Evolutionary conservation across 23 tunicate species (phyloP).

Genomic region (Ascidia mentula): DNA sequence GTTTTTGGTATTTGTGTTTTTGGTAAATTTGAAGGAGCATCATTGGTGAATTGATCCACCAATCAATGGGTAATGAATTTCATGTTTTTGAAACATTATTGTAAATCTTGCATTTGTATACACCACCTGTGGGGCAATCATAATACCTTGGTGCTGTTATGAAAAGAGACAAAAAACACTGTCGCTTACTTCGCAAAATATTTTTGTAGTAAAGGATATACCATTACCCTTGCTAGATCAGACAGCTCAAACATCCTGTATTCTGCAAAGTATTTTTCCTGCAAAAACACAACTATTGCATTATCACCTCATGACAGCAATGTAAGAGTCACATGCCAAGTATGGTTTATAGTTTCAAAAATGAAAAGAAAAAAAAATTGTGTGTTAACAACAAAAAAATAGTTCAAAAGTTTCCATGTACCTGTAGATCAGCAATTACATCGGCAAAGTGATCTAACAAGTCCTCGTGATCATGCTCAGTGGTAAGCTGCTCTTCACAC

Average conservation of each 20-base stretch:
- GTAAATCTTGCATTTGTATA: no score
- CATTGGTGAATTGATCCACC: no score
- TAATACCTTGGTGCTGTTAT: no score
- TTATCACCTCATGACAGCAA: background rate
- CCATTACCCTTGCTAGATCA: conserved; percentile 63
- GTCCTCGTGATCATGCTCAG: conserved; percentile 32
- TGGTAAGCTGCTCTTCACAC: conserved; percentile 59
- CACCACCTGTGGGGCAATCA: no score
- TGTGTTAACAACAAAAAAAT: no score
- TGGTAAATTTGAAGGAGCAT: no score
- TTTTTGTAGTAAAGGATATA: conserved; percentile 49
- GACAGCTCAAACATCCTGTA: conserved; percentile 84
- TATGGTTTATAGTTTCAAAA: no score
- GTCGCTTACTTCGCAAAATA: conserved; percentile 62
- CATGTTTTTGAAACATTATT: no score
- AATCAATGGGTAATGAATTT: no score
- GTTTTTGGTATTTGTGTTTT: no score
- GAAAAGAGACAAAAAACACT: conserved; percentile 1
- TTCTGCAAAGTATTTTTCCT: conserved; percentile 87
- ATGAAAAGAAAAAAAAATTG: no score
- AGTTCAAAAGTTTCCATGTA: background rate
- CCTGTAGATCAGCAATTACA: conserved; percentile 72
- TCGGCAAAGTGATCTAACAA: conserved; percentile 67
- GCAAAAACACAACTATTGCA: conserved; percentile 2
- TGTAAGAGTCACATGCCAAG: no score